Percentiles rank a stretch among this genome's conserved stretches.
phyloP scores from a whole-genome alignment of 2,888 invertebrate species.

The Micoletzkya japonica region DNA sequence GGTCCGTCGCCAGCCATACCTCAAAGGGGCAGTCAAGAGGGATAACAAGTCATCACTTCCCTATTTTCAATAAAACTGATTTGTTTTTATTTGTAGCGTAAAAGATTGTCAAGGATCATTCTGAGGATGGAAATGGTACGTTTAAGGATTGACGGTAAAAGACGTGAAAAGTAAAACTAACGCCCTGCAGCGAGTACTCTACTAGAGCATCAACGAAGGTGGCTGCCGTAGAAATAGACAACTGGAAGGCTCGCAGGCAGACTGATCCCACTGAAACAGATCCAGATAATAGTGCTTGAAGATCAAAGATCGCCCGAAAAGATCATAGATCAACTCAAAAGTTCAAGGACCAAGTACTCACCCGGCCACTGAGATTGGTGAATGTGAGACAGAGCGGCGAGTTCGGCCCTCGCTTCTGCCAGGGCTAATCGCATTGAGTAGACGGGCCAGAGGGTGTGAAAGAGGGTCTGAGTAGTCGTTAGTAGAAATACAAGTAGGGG shows the following conservation, averaged over 20 bases:
- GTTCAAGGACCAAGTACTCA: background rate
- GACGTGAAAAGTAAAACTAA: background rate
- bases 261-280: background rate
- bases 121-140: background rate
- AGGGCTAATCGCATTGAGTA: conserved; percentile 31
- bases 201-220: conserved; percentile 22
- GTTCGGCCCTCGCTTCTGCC: conserved; percentile 7
- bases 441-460: conserved; percentile 44
- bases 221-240: background rate
- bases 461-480: conserved; percentile 29
- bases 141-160: background rate
- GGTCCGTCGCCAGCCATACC: background rate
- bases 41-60: too few relatives aligned
- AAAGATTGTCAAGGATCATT: too few relatives aligned
- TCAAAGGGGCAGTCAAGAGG: background rate
- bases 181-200: conserved; percentile 12
- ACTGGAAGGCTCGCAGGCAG: conserved; percentile 15
- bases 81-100: too few relatives aligned
- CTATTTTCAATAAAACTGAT: too few relatives aligned
- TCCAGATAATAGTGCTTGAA: background rate
- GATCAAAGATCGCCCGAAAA: background rate
- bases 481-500: background rate
- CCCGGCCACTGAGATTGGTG: background rate
- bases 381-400: background rate
- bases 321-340: background rate